Base-by-base conservation (phyloP, 2,888 invertebrate species). In the Ommatoiulus sabulosus region DNA sequence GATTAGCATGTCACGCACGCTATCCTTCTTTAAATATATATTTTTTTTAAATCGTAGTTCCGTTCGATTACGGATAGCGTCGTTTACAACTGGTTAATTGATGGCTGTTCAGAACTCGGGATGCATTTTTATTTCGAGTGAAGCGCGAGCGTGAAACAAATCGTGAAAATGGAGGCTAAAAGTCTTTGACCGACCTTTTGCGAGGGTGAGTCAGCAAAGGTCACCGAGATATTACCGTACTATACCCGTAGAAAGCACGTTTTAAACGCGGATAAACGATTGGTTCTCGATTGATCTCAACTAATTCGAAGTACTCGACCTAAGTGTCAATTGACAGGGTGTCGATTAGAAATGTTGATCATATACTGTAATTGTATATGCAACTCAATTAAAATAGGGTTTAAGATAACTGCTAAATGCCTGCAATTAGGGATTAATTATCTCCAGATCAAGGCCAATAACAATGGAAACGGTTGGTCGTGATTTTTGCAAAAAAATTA, bases 361-460 rank as follows among this genome's bases (percentile, higher is more conserved):
- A 0, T 48, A 48, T n/a, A n/a, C n/a, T n/a, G n/a, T n/a, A n/a
- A n/a, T n/a, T n/a, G n/a, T n/a, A n/a, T n/a, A 48, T 48, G 48
- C 48, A 48, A 48, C 48, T 48, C 12, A 48, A 7, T 48, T 48
- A 48, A 48, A 48, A 48, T 48, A 3, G 8, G 12, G 48, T 63
- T n/a, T 24, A 24, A 72, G 4, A 57, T 57, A n/a, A 57, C n/a
- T 57, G 17, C n/a, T 57, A n/a, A 57, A 12, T 57, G n/a, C 35
- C 35, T 35, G 35, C 57, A 57, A n/a, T 57, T 57, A 57, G 24
- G 24, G 24, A 0, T 72, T 72, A 72, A 72, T 24, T 72, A 72
- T 72, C 72, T 72, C 24, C 24, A 72, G 72, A 72, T 72, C 72
- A 72, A 72, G 72, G 72, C 72, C n/a, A 72, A 72, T 72, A 72